phyloP scores from a whole-genome alignment of 2,797 vertebrate genomes.

The Spizella passerina region DNA sequence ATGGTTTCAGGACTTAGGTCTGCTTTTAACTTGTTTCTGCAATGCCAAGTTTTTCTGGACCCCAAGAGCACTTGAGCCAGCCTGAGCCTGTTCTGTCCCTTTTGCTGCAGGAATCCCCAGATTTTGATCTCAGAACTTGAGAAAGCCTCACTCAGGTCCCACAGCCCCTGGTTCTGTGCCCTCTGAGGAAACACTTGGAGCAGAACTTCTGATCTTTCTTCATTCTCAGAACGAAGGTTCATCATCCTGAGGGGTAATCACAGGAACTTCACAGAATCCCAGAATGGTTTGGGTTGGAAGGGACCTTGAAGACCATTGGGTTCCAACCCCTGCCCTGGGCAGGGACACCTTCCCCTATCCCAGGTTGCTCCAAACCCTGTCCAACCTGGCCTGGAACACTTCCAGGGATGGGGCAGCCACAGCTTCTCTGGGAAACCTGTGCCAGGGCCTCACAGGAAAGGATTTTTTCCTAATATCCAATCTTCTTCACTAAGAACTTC shows the following conservation, averaged over 20 bases:
- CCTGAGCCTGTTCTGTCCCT: not conserved
- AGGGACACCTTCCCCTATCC: not conserved
- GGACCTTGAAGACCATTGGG: accelerated
- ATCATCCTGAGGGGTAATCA: not conserved
- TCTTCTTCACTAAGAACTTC: too few relatives aligned
- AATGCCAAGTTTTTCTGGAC: not conserved
- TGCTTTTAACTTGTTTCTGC: not conserved
- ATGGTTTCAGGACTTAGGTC: not conserved
- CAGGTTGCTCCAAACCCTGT: not conserved
- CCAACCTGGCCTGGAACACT: not conserved
- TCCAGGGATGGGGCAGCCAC: not conserved
- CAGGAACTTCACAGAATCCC: not conserved
- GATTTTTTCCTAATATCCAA: not conserved
- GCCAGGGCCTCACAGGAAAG: not conserved
- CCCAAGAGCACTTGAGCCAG: not conserved
- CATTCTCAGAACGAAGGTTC: not conserved
- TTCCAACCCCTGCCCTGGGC: not conserved
- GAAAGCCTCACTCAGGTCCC: not conserved
- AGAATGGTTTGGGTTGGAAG: not conserved
- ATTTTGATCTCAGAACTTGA: not conserved
- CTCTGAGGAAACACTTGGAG: not conserved
- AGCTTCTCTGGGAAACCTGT: not conserved
- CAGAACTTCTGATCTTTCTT: not conserved
- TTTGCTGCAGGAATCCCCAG: not conserved
- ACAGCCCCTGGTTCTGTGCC: not conserved